Evolutionary conservation across 35 echinoderm and acorn worm species (phyloP), one percentile per base, ranked within the genome.

Genomic region (Apostichopus parvimensis): DNA sequence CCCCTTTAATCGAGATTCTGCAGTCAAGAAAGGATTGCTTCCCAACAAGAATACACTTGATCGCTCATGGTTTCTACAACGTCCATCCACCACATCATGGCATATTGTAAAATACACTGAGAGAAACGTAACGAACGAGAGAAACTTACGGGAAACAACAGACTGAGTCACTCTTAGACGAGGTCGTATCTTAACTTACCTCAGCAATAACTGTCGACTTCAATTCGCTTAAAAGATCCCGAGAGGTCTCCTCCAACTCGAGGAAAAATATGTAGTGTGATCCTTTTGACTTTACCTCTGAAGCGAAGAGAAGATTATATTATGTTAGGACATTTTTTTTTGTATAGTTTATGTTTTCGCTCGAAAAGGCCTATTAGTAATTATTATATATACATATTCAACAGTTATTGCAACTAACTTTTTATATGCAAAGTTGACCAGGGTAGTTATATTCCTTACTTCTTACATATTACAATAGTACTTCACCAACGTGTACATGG

Each of bases 261-360:
- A 84, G 57, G 81, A 84, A 84, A 59, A 84, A 84, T 57, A 84
- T 84, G 54, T 84, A 84, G 23, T 84, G 81, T 53, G 81, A 8
- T 15, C 55, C 54, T 84, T 45, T 53, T 15, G 8, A 13, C 22
- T 45, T 75, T 75, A 18, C 18, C 14, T n/a, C 71, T 75, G 15
- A 6, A 75, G 17, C 7, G 20, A 4, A 75, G 71, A 75, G 20
- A n/a, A 75, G n/a, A 75, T 0, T 6, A 75, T 18, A 7, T 20
- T 0, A n/a, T 45, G 3, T 45, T 45, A 45, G 34, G 34, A 45
- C 34, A 45, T 45, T 45, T 45, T 45, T 4, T 45, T 3, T 28
- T 25, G 25, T 25, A 25, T 11, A 60, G 57, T 11, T 60, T 28
- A 28, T 28, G 0, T 28, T 28, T 28, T 28, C 26, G 26, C 26